Percentiles rank a stretch among this genome's conserved stretches.
Conservation (phyloP, 2,113 vertebrate genomes). For the Oxygymnocypris stewartii region DNA sequence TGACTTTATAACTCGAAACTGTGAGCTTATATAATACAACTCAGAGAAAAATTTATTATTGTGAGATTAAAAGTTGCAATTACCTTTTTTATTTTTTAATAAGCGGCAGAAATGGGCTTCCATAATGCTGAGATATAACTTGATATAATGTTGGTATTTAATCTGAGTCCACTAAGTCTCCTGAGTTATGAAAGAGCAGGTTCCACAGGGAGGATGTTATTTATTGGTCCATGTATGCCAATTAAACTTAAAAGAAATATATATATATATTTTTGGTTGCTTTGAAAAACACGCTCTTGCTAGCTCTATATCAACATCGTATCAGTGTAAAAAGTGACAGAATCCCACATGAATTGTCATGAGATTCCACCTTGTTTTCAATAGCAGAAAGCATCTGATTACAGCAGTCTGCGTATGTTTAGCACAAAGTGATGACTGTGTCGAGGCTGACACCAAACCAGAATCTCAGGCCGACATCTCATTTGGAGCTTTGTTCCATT, state of each 20-base stretch:
- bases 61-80: too few species aligned
- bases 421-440: not conserved
- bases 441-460: not conserved
- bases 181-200: not conserved
- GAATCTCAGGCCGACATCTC: not conserved
- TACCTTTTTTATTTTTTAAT: too few species aligned
- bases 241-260: not conserved
- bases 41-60: too few species aligned
- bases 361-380: not conserved
- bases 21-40: too few species aligned
- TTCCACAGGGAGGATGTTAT: not conserved
- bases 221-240: not conserved
- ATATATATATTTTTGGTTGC: not conserved
- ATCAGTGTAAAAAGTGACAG: not conserved
- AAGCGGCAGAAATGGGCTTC: too few species aligned
- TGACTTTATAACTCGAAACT: too few species aligned
- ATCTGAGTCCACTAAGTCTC: not conserved
- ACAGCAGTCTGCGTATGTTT: not conserved
- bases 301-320: not conserved
- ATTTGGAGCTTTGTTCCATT: slow-evolving; percentile 34
- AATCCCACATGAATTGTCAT: not conserved
- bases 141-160: not conserved
- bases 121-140: too few species aligned
- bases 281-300: not conserved
- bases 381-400: not conserved